Evolutionary conservation across 2,797 vertebrate species (phyloP).

Genomic region (Sebastes taczanowskii): DNA sequence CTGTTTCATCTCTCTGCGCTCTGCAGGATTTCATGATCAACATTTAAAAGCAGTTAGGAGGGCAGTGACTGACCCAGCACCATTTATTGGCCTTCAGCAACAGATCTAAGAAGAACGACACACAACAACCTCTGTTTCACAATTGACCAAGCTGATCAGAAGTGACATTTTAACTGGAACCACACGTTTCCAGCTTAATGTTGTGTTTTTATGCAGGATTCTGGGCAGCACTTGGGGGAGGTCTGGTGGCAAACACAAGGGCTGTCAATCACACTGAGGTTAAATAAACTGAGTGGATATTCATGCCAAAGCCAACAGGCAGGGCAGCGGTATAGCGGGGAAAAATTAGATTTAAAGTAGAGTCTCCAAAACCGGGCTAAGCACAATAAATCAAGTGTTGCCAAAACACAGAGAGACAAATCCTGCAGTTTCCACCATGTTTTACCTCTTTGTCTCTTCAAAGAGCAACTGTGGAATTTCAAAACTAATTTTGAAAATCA

Average conservation of each 20-base stretch:
- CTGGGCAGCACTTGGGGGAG: conserved; percentile 21
- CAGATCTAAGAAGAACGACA: conserved; percentile 12
- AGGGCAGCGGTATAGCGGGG: conserved; percentile 13
- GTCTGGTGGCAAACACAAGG: conserved; percentile 63
- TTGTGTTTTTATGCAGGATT: conserved; percentile 48
- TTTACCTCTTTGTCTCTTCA: conserved; percentile 25
- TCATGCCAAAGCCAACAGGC: conserved; percentile 73
- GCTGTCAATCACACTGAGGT: conserved; percentile 67
- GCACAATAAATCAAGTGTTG: conserved; percentile 56
- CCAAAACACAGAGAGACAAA: conserved; percentile 41
- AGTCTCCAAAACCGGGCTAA: conserved; percentile 39
- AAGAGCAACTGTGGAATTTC: conserved; percentile 17
- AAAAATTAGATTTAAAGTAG: conserved; percentile 18
- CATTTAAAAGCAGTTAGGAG: not conserved
- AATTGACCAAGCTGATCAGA: conserved; percentile 45
- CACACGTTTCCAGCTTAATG: conserved; percentile 36
- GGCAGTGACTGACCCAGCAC: conserved; percentile 14
- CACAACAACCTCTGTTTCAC: conserved; percentile 30
- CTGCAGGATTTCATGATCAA: not conserved
- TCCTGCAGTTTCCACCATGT: conserved; percentile 41
- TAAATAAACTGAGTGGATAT: conserved; percentile 46
- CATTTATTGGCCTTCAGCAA: conserved; percentile 15
- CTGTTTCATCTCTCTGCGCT: not conserved
- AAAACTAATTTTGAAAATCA: conserved; percentile 45
- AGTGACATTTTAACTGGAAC: conserved; percentile 57